Base-by-base conservation (phyloP, 2,888 invertebrate genomes). In the Ophioninae sp. region DNA sequence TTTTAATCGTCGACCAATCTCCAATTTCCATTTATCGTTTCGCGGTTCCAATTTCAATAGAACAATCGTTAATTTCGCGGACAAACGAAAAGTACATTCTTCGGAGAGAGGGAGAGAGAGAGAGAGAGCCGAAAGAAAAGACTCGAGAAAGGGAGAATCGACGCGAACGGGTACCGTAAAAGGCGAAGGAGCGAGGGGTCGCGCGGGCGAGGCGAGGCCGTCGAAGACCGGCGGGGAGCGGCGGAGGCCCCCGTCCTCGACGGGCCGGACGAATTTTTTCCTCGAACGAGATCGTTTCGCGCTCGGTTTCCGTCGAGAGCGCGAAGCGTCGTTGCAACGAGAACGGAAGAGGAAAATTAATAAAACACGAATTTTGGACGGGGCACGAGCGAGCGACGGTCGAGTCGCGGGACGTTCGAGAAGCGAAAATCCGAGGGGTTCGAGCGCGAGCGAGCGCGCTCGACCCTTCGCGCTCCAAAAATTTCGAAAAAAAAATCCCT, bases 141-240 rank as follows among this genome's bases (percentile, higher is more conserved):
- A 67, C 3, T 20, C 1, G 56, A 61, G 70, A 77, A 80, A 84
- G 56, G 70, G n/a, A 65, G 67, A 65, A 69, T 70, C 56, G 81
- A 67, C 39, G 65, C 56, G 56, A 57, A 73, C 44, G 73, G 8
- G 67, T 75, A 10, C 56, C 23, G 59, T 39, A 44, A 68, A 65
- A 79, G 79, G 79, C 72, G 76, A 84, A 84, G 81, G 84, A 79
- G 84, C 79, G 81, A 82, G 79, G 81, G 81, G 81, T 44, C 68
- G 70, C 64, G 39, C 81, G 79, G 81, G 84, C 81, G 81, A 84
- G 44, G 59, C 81, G 77, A 84, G 84, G 84, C 79, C 79, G 81
- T 75, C 75, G 64, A 67, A 64, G 77, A 83, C 61, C 37, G 61
- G 67, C 62, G 61, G 72, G 37, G 72, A 59, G 68, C 39, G 44